Evolutionary conservation across 2,888 invertebrate species (phyloP).

Genomic region (Pseudoips prasinana): DNA sequence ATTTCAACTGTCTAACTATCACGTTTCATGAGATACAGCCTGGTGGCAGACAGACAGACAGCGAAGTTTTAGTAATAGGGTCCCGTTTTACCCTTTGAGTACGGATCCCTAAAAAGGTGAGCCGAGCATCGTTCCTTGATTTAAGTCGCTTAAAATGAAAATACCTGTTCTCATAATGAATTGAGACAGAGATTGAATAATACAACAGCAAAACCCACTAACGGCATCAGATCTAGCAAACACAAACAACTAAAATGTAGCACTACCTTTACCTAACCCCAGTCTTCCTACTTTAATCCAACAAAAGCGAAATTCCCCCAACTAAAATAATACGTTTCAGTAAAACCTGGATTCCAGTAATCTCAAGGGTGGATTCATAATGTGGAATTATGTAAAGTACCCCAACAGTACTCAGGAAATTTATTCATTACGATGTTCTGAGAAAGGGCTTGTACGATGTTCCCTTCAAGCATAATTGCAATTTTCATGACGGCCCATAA

Average conservation of each 20-base stretch:
- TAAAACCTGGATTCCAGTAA: slow-evolving; percentile 26
- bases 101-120: no score
- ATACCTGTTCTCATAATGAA: slow-evolving; percentile 1
- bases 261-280: no score
- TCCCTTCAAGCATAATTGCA: slow-evolving; percentile 32
- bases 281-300: slow-evolving; percentile 12
- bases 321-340: slow-evolving; percentile 24
- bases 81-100: no score
- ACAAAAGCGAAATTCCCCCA: slow-evolving; percentile 16
- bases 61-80: no score
- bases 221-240: slow-evolving; percentile 1
- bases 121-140: no score
- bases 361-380: slow-evolving; percentile 31
- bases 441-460: slow-evolving; percentile 23
- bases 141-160: no score
- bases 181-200: background rate
- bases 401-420: slow-evolving; percentile 33
- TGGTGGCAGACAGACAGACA: no score
- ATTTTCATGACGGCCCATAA: slow-evolving; percentile 34
- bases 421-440: slow-evolving; percentile 32
- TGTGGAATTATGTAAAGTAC: slow-evolving; percentile 37
- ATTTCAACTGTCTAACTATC: no score
- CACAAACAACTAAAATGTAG: no score
- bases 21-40: no score
- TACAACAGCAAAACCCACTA: no score